Evolutionary conservation across 1,140 invertebrate genomes (phyloP), one percentile per base, ranked within the genome.

Genomic region (Stegodyphus mimosarum): DNA sequence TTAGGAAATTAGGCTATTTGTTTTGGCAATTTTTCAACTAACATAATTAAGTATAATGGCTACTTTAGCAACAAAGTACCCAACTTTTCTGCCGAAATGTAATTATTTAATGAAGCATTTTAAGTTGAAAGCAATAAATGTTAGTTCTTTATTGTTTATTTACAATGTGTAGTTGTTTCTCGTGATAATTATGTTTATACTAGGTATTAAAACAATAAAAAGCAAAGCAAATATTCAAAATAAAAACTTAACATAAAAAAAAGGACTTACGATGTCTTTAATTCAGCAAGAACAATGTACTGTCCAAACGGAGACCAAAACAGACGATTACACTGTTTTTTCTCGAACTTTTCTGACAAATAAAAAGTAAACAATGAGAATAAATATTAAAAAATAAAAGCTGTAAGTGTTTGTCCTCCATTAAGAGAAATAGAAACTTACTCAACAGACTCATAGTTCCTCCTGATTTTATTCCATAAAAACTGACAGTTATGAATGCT

Each of bases 221-320:
- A 33, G 33, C 33, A 33, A 33, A 33, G 33, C 1, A 33, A 33
- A 33, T 33, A 33, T 33, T 33, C 33, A 33, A 33, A 33, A 33
- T 33, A 33, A 33, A 33, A 33, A 33, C 33, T 33, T 1, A 1
- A 3, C 33, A 18, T 33, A 66, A 50, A 53, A 6, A 17, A 55
- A 52, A 84, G 6, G 9, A 83, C 87, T 89, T 89, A 91, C 90
- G 88, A 90, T 87, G 55, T 60, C 55, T 94, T 92, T 2, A 96
- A 90, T 53, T 96, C 95, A 87, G 97, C 98, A 66, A 99, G 91
- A 15, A 99, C 96, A 73, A 99, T 95, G 89, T 98, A 99, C 90
- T 99, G 97, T 49, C 98, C 98, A 88, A 94, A 94, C 0, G 98
- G 98, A 49, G 96, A 97, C 98, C 98, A 99, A 91, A 98, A 99